Percentiles rank a stretch among this genome's conserved stretches.
Conservation (phyloP, 2,888 invertebrate species). For the Patella depressa region DNA sequence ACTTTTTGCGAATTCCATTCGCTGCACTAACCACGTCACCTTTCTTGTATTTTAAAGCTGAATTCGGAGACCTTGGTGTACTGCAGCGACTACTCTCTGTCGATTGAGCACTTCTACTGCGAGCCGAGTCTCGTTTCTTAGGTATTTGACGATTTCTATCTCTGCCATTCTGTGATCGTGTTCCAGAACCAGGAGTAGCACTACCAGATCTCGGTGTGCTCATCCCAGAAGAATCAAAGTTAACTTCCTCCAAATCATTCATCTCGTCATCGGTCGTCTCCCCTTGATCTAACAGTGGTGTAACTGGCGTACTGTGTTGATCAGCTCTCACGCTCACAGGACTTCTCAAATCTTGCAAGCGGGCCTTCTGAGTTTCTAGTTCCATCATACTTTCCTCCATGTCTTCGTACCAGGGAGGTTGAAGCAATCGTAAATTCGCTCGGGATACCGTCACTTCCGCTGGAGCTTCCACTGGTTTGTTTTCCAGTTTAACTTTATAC, state of each 20-base stretch:
- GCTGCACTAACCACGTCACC: constrained; percentile 96
- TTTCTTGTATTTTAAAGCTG: constrained; percentile 76
- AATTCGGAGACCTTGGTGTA: constrained; percentile 66
- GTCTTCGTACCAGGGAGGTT: constrained; percentile 98
- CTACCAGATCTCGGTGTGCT: constrained; percentile 81
- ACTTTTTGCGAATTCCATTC: constrained; percentile 97
- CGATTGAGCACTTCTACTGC: constrained; percentile 67
- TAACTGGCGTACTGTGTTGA: constrained; percentile 30
- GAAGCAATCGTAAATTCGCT: constrained; percentile 89
- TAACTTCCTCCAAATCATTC: constrained; percentile 55
- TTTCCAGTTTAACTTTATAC: constrained; percentile 78
- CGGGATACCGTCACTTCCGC: constrained; percentile 81
- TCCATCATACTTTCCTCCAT: constrained; percentile 73
- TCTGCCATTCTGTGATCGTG: constrained; percentile 45
- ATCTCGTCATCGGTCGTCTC: constrained; percentile 65
- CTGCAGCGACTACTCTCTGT: constrained; percentile 66
- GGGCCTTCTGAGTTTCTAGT: constrained; percentile 20
- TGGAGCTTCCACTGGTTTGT: constrained; percentile 66
- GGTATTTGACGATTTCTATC: constrained; percentile 55
- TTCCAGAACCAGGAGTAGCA: constrained; percentile 78
- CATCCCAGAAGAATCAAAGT: constrained; percentile 63
- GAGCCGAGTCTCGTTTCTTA: constrained; percentile 61
- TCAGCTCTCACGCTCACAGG: background rate
- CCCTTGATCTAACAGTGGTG: constrained; percentile 44
- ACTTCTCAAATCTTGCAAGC: constrained; percentile 2